Percentiles rank a stretch among this genome's conserved stretches.
These are phyloP conservation scores for Hydropotes inermis DNA, from an alignment of 2,113 vertebrate genomes.

Conservation along the genomic window DNA sequence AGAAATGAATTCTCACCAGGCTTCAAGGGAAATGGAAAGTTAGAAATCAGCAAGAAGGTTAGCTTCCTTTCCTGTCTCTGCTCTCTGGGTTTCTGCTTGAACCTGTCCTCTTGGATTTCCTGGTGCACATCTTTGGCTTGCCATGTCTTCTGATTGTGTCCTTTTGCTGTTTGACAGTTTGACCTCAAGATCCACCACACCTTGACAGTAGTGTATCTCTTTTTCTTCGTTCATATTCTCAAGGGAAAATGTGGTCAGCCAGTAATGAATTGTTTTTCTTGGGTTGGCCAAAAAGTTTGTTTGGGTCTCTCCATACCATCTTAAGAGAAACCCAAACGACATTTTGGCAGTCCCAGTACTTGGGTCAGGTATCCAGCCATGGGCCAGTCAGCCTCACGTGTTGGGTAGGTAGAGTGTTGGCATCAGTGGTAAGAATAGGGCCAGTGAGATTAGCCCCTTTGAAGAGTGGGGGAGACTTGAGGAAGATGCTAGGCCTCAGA, in stretches of 20 bases:
- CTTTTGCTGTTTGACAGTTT: not conserved
- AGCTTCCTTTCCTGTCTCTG: not conserved
- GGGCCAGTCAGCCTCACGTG: not conserved
- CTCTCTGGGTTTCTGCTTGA: not conserved
- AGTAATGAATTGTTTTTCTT: constrained; percentile 8
- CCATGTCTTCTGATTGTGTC: not conserved
- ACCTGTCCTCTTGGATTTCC: not conserved
- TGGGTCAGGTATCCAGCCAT: not conserved
- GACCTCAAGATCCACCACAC: not conserved
- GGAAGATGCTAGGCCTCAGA: not conserved
- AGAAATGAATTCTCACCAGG: not conserved
- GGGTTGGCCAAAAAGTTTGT: not conserved
- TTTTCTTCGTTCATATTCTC: not conserved
- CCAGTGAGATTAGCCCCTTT: not conserved
- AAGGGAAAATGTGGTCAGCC: not conserved
- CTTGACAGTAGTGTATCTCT: not conserved
- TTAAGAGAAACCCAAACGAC: not conserved
- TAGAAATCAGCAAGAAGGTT: not conserved
- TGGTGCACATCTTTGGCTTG: not conserved
- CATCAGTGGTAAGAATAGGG: not conserved
- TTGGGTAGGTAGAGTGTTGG: not conserved
- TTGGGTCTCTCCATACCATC: not conserved
- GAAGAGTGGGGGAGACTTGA: not conserved
- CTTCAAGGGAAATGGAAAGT: not conserved
- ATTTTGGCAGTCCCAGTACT: not conserved